Evolutionary conservation across 2,113 vertebrate species (phyloP).

Genomic region (Gambusia holbrooki): DNA sequence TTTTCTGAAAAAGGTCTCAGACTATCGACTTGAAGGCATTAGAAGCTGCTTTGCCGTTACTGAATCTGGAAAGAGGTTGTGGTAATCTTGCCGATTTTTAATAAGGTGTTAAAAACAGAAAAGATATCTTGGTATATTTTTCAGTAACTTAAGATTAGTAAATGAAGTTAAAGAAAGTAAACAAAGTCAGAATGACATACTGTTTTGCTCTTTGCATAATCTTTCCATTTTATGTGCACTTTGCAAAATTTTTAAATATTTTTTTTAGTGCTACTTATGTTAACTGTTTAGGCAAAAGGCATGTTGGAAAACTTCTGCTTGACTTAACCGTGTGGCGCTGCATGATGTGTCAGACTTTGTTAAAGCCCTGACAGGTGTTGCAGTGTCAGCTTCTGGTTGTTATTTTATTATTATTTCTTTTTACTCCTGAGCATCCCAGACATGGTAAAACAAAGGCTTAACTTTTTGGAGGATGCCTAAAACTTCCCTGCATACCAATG

Average conservation of each 20-base stretch:
- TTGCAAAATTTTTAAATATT: not conserved
- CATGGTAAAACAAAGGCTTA: conserved; percentile 11
- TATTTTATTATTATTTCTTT: not conserved
- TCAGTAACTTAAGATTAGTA: not conserved
- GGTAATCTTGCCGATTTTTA: not conserved
- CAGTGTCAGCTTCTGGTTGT: conserved; percentile 15
- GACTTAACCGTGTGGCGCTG: not conserved
- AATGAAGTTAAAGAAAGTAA: not conserved
- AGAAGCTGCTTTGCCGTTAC: no score
- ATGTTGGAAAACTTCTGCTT: conserved; percentile 2
- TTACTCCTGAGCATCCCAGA: conserved; percentile 8
- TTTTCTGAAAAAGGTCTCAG: no score
- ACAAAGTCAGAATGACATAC: not conserved
- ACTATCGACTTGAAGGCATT: no score
- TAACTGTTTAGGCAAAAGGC: not conserved
- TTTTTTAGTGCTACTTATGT: not conserved
- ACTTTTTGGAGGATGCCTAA: conserved; percentile 18
- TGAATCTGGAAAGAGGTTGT: no score
- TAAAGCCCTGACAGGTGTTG: conserved; percentile 13
- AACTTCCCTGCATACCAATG: conserved; percentile 3
- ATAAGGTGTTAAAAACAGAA: not conserved
- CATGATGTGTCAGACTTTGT: conserved; percentile 27
- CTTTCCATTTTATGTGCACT: not conserved
- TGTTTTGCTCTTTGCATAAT: not conserved
- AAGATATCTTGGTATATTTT: not conserved